phyloP scores from a whole-genome alignment of 2,888 invertebrate genomes.

The Diadegma fenestrale region DNA sequence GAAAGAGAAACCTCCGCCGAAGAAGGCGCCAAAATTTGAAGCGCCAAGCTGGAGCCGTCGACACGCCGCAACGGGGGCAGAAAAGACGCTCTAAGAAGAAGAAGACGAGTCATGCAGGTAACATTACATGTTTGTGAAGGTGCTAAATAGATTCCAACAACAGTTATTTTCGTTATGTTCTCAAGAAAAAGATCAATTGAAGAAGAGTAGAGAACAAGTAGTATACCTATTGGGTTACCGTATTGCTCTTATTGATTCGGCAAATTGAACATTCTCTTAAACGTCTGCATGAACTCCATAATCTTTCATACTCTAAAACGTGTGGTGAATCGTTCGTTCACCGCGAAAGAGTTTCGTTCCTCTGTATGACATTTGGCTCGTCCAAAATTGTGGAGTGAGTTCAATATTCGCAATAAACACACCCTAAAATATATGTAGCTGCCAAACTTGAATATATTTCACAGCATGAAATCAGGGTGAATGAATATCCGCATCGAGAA shows the following conservation, averaged over 20 bases:
- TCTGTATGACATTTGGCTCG: background rate
- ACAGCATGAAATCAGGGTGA: background rate
- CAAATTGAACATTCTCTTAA: too few species aligned
- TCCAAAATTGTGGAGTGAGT: background rate
- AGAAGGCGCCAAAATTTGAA: background rate
- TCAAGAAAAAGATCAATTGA: too few species aligned
- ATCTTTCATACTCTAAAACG: background rate
- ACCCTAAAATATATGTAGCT: background rate
- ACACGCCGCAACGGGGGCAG: background rate
- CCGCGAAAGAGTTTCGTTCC: background rate
- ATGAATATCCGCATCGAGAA: constrained; percentile 1
- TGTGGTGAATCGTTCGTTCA: background rate
- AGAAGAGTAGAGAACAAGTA: too few species aligned
- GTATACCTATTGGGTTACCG: too few species aligned
- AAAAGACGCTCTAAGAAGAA: background rate
- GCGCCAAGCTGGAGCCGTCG: background rate
- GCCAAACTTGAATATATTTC: constrained; percentile 7
- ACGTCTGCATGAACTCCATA: too few species aligned
- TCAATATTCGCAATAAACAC: background rate
- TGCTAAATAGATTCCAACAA: background rate
- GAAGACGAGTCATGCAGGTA: too few species aligned
- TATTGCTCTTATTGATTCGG: too few species aligned
- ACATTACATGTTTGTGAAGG: background rate
- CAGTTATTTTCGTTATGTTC: background rate
- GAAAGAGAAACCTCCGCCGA: background rate